Evolutionary conservation across 2,888 invertebrate species (phyloP), one percentile per base, ranked within the genome.

Genomic region (Cerastis rubricosa): DNA sequence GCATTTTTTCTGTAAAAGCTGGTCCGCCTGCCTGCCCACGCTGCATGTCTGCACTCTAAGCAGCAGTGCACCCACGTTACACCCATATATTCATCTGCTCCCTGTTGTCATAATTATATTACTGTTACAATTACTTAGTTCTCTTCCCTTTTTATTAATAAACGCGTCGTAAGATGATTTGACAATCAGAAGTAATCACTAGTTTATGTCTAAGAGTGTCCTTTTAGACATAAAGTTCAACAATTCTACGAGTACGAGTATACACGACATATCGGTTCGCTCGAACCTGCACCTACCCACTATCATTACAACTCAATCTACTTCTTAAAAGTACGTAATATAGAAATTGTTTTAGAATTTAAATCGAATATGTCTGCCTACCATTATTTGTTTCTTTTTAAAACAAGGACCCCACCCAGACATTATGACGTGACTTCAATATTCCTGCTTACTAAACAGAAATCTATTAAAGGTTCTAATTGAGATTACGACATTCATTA

Each of bases 321-420:
- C 3, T 51, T 51, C 8, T 43, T 25, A 45, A 51, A 45, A 78
- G n/a, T 76, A 29, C 17, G 1, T 74, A 43, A 19, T 43, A n/a
- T 19, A 66, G 11, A 59, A 77, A 49, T 29, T 17, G n/a, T 63
- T 73, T 64, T 64, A 43, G 11, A 29, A 19, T 9, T 35, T 25
- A 59, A 35, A 59, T 14, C 22, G n/a, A 76, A 49, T 61, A 47
- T 76, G 43, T 43, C 14, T 69, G 25, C 40, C 12, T 40, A 57
- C 22, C 17, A 49, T 49, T 49, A 49, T 49, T 49, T 17, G 49
- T n/a, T 54, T 9, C 17, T 0, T n/a, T 54, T 22, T 9, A 9
- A 22, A 54, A n/a, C 8, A n/a, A 19, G 6, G 6, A 47, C 19
- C n/a, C n/a, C n/a, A n/a, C n/a, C n/a, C n/a, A n/a, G n/a, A n/a